Evolutionary conservation across 2,797 vertebrate species (phyloP).

Genomic region (Gallirallus australis): DNA sequence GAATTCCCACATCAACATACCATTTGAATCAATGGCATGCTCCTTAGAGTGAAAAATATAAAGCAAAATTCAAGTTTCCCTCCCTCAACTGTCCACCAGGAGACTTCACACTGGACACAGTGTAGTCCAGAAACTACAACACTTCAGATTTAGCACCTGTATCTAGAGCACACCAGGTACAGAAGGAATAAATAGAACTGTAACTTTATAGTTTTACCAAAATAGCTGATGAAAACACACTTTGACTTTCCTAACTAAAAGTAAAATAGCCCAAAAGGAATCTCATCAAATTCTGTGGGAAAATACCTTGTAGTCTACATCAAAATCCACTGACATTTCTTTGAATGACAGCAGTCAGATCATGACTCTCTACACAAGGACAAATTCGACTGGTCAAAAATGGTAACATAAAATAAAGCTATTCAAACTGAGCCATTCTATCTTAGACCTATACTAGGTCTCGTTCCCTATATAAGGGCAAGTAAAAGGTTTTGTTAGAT

Average conservation of each 20-base stretch:
- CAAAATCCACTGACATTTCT: neutral
- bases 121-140: neutral
- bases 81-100: neutral
- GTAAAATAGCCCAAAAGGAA: neutral
- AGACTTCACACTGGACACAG: neutral
- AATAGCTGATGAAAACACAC: neutral
- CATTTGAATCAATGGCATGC: neutral
- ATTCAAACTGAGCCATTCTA: neutral
- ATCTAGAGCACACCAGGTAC: neutral
- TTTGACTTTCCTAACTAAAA: neutral
- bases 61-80: neutral
- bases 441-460: neutral
- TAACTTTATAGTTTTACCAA: neutral
- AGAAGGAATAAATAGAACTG: neutral
- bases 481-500: neutral
- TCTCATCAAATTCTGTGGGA: neutral
- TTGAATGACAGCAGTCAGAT: neutral
- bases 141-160: neutral
- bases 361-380: neutral
- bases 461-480: neutral
- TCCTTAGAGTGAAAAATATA: neutral
- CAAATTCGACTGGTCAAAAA: neutral
- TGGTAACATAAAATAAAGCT: neutral
- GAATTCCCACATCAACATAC: neutral
- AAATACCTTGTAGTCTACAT: too few relatives aligned